Evolutionary conservation across 2,113 vertebrate genomes (phyloP), one percentile per base, ranked within the genome.

Genomic region (Mesitornis unicolor): DNA sequence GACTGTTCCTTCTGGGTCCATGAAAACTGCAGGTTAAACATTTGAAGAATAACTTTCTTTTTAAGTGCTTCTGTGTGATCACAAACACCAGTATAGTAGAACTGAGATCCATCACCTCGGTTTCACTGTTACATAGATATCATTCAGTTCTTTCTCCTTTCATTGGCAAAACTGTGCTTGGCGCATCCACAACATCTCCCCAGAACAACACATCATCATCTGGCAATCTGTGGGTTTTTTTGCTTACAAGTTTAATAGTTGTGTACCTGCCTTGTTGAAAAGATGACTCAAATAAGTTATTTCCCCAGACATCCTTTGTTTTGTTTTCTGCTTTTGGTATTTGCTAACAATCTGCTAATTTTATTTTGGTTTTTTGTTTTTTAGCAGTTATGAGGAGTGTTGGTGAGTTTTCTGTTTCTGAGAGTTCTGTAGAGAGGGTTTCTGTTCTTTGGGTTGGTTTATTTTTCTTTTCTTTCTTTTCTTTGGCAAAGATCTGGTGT

Each of bases 341-440:
- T 97, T 97, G 95, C 97, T 98, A 96, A 98, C 89, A 95, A 93
- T 94, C 91, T 96, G 97, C 98, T 98, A 98, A 98, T 98, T 97
- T 96, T 97, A 50, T 98, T 98, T 98, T 98, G 97, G 90, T 98
- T 98, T 95, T 98, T 93, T 96, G 84, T 95, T 97, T 98, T 98
- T 98, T 99, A 99, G 99, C 99, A 96, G 98, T 98, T 99, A 98
- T 99, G 99, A 99, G 98, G 99, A 99, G 98, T 98, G 98, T 99
- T 98, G 99, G 99, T 99, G 99, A 99, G 99, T 99, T 98, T 98
- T 98, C 94, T 97, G 97, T 98, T 97, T 96, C 93, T 95, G 90
- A 91, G 95, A 90, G 95, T 89, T 95, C 75, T 96, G 89, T 91
- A 95, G 79, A 96, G 94, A 97, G 93, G 95, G 90, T 95, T 97